Base-by-base conservation (phyloP, 2,888 invertebrate species). In the Brenthis ino region DNA sequence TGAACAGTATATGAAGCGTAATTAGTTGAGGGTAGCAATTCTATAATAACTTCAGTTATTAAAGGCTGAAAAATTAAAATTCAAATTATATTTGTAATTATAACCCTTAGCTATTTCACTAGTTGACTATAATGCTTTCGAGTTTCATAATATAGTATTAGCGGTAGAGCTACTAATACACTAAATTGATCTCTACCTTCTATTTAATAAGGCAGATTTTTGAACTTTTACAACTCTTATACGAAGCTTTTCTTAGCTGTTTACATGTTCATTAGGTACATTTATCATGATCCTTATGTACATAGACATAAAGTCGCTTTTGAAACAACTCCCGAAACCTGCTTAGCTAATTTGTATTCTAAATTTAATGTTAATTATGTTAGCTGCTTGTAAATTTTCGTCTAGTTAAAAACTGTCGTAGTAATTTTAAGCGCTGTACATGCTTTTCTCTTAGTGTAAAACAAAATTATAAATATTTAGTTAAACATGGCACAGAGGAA, bases 301-400 rank as follows among this genome's bases (percentile, higher is more conserved):
- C 14, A 54, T 51, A 13, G 37, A 3, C 0, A 14, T 43, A 63
- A 24, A 54, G 24, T 43, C 54, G n/a, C 51, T 48, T 47, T 58
- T 63, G 16, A 13, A 2, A 14, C 20, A 43, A 20, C 20, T 28
- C 6, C 14, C n/a, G 6, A 61, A 51, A 33, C 20, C 24, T 48
- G 68, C 68, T 68, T 68, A 33, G 64, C 57, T 67, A 57, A 68
- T 69, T 54, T 57, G 56, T 57, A 63, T 66, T 57, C 3, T 8
- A 66, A 63, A 65, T 56, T 61, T 66, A 37, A 56, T 51, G 47
- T 66, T 66, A 20, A 63, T 57, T 63, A 69, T 57, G 64, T 60
- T 69, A 54, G 63, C 47, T 65, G 70, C 64, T 48, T 63, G 14
- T 63, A 58, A 66, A 61, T 51, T 63, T 20, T 33, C 14, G 20